Evolutionary conservation across 2,888 invertebrate genomes (phyloP), one percentile per base, ranked within the genome.

Genomic region (Merodon equestris): DNA sequence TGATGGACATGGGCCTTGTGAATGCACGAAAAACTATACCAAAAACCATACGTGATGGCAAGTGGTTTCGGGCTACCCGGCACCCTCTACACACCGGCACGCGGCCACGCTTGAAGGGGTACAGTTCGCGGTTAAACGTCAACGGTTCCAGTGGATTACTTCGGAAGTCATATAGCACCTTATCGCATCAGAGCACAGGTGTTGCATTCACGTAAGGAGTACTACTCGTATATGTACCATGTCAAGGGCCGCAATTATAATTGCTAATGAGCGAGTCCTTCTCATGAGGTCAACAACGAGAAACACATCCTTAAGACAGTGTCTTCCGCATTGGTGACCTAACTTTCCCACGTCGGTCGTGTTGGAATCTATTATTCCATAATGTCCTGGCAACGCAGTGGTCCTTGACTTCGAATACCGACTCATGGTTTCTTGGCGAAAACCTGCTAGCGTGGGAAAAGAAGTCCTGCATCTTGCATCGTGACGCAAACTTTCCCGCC

Each of bases 141-240:
- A 73, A 75, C 70, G 71, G 75, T 79, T 81, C 75, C 81, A 64
- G 57, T 70, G 66, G 61, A 70, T 60, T 81, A 40, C 36, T 60
- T 58, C 63, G 45, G 64, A 68, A 77, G 77, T 81, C 81, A 81
- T 81, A 81, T 81, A 72, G 73, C 81, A 81, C 81, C 73, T 77
- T 42, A 71, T 63, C 73, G 18, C 79, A 79, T 70, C 64, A 48
- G 36, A 47, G 40, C 56, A 77, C 75, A 81, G 81, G 81, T 81
- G 81, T 75, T 81, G 75, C 64, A 48, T 66, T 75, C 66, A 42
- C 51, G 56, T 73, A 79, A 68, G 77, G n/a, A n/a, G n/a, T n/a
- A n/a, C n/a, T n/a, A n/a, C n/a, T n/a, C n/a, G n/a, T n/a, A n/a
- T n/a, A n/a, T n/a, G n/a, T n/a, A n/a, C n/a, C n/a, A n/a, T n/a